Conservation (phyloP, 2,888 invertebrate species). For the Julus scanicus region DNA sequence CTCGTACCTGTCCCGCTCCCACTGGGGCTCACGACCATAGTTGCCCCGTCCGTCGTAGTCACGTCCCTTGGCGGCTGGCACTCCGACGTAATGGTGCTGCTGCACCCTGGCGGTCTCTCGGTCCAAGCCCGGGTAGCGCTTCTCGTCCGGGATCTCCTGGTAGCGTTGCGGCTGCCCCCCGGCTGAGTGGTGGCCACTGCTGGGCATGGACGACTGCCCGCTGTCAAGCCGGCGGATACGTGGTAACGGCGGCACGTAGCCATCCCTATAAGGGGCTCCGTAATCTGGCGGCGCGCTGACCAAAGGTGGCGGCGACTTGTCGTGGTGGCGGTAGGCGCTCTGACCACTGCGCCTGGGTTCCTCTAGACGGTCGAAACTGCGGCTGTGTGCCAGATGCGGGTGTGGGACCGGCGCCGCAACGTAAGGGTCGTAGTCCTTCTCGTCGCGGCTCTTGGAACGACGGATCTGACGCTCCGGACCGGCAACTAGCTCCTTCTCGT, state of each 20-base stretch:
- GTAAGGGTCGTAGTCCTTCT: constrained; percentile 23
- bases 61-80: neutral
- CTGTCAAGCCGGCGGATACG: constrained; percentile 48
- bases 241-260: constrained; percentile 46
- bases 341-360: neutral
- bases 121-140: constrained; percentile 71
- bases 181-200: constrained; percentile 11
- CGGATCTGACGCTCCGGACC: neutral
- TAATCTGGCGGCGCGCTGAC: constrained; percentile 6
- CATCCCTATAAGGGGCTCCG: constrained; percentile 28
- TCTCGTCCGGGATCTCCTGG: constrained; percentile 70
- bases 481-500: neutral
- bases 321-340: neutral
- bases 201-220: constrained; percentile 54
- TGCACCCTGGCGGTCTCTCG: constrained; percentile 67
- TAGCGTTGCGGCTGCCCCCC: constrained; percentile 62
- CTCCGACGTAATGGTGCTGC: constrained; percentile 20
- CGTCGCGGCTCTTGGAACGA: neutral
- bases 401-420: neutral
- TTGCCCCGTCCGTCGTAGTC: neutral
- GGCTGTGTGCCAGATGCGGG: neutral
- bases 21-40: neutral
- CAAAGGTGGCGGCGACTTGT: constrained; percentile 29
- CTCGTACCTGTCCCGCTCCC: neutral
- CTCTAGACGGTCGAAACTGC: constrained; percentile 30